Conservation (phyloP, 2,797 vertebrate species). For the Myotis vivesi region DNA sequence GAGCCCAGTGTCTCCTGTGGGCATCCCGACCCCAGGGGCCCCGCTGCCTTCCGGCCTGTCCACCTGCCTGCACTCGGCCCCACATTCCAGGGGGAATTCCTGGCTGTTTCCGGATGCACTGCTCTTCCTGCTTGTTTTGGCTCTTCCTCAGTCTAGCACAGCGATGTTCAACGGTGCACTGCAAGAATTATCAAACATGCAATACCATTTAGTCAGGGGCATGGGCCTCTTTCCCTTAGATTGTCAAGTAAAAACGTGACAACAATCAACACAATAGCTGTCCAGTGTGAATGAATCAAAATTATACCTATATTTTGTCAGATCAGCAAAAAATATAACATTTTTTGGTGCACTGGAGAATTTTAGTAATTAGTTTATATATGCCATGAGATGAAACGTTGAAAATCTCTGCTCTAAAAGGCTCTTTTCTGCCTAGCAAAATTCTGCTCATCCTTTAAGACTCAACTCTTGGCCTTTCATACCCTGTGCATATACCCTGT, state of each 20-base stretch:
- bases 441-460: neutral
- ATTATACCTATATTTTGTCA: neutral
- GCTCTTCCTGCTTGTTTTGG: neutral
- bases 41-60: neutral
- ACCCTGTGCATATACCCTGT: neutral
- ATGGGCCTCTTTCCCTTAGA: neutral
- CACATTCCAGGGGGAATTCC: neutral
- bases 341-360: neutral
- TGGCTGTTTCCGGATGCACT: neutral
- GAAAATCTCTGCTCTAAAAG: neutral
- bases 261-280: neutral
- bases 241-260: neutral
- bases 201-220: neutral
- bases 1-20: neutral
- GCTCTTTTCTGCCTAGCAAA: neutral
- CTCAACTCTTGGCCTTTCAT: neutral
- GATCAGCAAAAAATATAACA: neutral
- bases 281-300: neutral
- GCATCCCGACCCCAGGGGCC: neutral
- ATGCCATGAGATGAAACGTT: neutral
- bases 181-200: neutral
- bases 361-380: neutral
- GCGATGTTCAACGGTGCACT: neutral
- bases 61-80: neutral
- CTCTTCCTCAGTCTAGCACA: neutral